phyloP scores from a whole-genome alignment of 2,797 vertebrate genomes.

The Parauchenoglanis punctatus region DNA sequence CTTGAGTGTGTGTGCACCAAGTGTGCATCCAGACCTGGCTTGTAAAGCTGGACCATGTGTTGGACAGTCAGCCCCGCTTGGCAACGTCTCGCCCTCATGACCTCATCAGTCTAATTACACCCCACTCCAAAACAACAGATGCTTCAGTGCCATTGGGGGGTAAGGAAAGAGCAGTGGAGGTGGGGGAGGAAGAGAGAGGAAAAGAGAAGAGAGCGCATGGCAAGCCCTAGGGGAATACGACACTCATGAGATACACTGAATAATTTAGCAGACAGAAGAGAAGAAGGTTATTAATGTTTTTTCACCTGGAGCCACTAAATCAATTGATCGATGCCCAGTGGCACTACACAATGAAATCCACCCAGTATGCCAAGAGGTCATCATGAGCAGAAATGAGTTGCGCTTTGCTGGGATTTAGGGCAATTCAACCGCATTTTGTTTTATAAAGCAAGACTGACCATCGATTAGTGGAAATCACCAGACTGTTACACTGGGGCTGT shows the following conservation, averaged over 20 bases:
- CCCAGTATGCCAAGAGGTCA: neutral
- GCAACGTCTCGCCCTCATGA: conserved; percentile 83
- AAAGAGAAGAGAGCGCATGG: conserved; percentile 29
- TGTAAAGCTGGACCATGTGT: conserved; percentile 50
- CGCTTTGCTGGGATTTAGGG: neutral
- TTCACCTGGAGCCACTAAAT: conserved; percentile 38
- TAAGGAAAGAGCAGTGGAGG: conserved; percentile 25
- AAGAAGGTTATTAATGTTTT: conserved; percentile 43
- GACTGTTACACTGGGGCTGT: neutral
- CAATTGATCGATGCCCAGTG: conserved; percentile 29
- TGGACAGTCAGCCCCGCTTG: conserved; percentile 68
- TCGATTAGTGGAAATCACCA: conserved; percentile 4
- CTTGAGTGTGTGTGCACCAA: conserved; percentile 39
- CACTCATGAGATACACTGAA: conserved; percentile 47
- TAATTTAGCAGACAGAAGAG: conserved; percentile 42
- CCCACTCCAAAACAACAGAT: conserved; percentile 76
- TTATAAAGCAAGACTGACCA: neutral
- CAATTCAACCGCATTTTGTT: neutral
- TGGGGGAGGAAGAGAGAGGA: conserved; percentile 21
- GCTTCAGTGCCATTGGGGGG: conserved; percentile 66
- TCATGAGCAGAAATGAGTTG: neutral
- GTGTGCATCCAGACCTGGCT: conserved; percentile 41
- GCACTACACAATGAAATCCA: conserved; percentile 12
- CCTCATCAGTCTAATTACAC: conserved; percentile 76
- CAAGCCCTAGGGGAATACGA: conserved; percentile 33